Base-by-base conservation (phyloP, 2,113 vertebrate genomes). In the Ptychochromis oligacanthus region DNA sequence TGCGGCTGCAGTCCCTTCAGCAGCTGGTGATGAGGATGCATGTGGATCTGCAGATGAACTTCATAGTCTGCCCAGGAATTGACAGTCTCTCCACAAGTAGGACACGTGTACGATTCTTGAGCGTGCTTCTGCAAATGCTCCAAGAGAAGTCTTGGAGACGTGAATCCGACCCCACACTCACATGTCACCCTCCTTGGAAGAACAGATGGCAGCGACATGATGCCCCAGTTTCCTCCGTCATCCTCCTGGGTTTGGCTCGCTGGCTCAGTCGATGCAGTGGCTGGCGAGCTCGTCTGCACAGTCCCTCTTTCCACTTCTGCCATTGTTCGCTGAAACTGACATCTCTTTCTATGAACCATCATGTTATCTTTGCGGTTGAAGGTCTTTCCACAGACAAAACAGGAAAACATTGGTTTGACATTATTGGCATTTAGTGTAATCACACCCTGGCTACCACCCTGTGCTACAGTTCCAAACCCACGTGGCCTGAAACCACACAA, bases 101-200 rank as follows among this genome's bases (percentile, higher is more conserved):
- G 95, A 67, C 95, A 96, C 1, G 95, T 96, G 81, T 95, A 96
- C 7, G 95, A 94, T 75, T 96, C 95, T 87, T 94, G 89, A 0
- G 95, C 95, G 10, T 96, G 96, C 81, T 94, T 94, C 75, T 96
- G 95, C 76, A 96, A 87, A 86, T 96, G 96, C 87, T 95, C 95
- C 56, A 96, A 91, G 38, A 96, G 94, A 24, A 95, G 93, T 61
- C 91, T 92, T 5, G 96, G 95, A 49, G 95, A 94, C 2, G 94
- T 96, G 75, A 96, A 96, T 28, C 93, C 93, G 1, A 92, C 89
- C 24, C 96, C 95, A 31, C 95, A 96, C 78, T 96, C 96, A 10
- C 96, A 96, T 0, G 95, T 96, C 76, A 96, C 96, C 81, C 94
- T 95, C 57, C 95, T 90, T 6, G 96, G 95, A 14, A 96, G 94